These are phyloP conservation scores for Syngnathus scovelli DNA, from an alignment of 2,113 vertebrate genomes.

Conservation along the genomic window DNA sequence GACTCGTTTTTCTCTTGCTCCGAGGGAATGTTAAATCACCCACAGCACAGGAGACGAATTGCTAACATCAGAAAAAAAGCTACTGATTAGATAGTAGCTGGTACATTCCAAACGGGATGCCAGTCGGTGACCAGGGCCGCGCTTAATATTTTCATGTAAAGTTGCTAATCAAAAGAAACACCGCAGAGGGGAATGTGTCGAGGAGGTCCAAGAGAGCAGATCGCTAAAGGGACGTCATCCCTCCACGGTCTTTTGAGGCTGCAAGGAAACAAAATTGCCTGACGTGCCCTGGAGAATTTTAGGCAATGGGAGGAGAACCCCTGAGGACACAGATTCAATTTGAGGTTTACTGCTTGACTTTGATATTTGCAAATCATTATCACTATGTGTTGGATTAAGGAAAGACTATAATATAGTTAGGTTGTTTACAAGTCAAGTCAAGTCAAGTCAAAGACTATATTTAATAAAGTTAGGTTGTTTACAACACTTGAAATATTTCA, in stretches of 20 bases:
- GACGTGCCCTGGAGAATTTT: too few relatives aligned
- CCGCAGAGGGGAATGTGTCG: constrained; percentile 60
- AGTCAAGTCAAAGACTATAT: not conserved
- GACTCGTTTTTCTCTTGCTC: not conserved
- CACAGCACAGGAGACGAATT: constrained; percentile 17
- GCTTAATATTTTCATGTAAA: constrained; percentile 51
- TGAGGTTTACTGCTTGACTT: not conserved
- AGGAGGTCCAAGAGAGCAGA: constrained; percentile 33
- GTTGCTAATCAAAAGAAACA: constrained; percentile 69
- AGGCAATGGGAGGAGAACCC: too few relatives aligned
- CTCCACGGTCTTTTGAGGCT: not conserved
- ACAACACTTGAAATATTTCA: not conserved
- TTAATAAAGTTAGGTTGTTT: not conserved
- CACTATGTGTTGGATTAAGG: not conserved
- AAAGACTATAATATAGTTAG: not conserved
- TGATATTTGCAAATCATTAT: not conserved
- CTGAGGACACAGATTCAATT: not conserved
- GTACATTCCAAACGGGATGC: constrained; percentile 52
- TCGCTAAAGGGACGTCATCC: constrained; percentile 4
- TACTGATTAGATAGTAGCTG: constrained; percentile 63
- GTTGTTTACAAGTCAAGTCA: not conserved
- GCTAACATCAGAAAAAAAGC: constrained; percentile 15
- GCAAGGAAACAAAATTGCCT: not conserved
- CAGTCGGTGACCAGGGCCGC: constrained; percentile 20
- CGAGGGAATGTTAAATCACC: constrained; percentile 2